Percentiles rank a stretch among this genome's conserved stretches.
phyloP scores from a whole-genome alignment of 2,113 vertebrate genomes.

The Saguinus imperator region DNA sequence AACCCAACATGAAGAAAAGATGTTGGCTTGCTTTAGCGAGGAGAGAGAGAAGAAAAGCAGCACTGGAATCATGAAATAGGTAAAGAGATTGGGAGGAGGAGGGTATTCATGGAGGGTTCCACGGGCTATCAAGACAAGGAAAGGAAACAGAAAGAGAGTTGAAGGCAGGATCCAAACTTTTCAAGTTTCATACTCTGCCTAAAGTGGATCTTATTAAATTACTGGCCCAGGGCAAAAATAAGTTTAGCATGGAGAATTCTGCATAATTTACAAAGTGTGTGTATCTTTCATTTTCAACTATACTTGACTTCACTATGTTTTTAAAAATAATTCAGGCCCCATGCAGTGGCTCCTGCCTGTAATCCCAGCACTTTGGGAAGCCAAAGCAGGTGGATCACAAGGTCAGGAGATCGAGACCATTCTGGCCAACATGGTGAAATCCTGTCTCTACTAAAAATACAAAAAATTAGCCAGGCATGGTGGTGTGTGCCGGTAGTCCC shows the following conservation, averaged over 20 bases:
- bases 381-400: no score
- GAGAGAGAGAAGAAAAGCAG: not conserved
- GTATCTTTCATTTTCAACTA: conserved; percentile 12
- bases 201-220: not conserved
- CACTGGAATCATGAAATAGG: not conserved
- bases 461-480: no score
- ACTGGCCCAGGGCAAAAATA: not conserved
- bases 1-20: not conserved
- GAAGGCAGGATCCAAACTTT: not conserved
- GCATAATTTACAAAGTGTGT: not conserved
- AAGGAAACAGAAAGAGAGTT: not conserved
- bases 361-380: no score
- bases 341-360: no score
- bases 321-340: not conserved
- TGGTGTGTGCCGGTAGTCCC: no score
- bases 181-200: not conserved
- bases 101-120: not conserved
- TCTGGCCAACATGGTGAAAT: no score
- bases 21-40: not conserved
- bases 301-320: not conserved
- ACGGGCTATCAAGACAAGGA: not conserved
- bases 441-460: no score
- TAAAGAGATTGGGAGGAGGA: not conserved
- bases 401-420: no score
- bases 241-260: not conserved